phyloP scores from a whole-genome alignment of 1,140 invertebrate genomes.

The Acromyrmex heyeri region DNA sequence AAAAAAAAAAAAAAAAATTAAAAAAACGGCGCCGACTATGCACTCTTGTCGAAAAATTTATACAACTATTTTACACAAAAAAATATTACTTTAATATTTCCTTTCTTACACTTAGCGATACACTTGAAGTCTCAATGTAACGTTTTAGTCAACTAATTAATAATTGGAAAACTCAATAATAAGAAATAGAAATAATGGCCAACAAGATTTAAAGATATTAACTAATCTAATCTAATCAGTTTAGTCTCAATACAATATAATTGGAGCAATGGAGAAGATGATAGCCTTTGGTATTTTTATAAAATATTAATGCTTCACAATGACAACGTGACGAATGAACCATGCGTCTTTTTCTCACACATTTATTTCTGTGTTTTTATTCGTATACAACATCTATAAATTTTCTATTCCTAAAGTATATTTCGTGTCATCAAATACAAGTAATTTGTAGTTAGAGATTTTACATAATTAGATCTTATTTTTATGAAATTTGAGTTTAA shows the following conservation, averaged over 20 bases:
- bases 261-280: background rate
- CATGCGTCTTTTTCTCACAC: background rate
- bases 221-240: background rate
- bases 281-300: background rate
- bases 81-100: background rate
- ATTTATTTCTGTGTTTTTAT: background rate
- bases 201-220: background rate
- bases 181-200: too few species aligned
- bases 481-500: background rate
- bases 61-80: background rate
- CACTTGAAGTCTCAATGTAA: background rate
- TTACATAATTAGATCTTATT: background rate
- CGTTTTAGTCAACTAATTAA: background rate
- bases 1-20: background rate
- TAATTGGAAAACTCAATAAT: background rate
- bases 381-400: background rate
- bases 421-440: background rate
- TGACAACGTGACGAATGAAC: slow-evolving; percentile 29
- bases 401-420: background rate
- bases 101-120: background rate
- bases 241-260: background rate
- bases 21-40: background rate
- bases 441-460: background rate
- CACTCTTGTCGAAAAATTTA: background rate
- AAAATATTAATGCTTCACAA: slow-evolving; percentile 22